A percentile compares a stretch with the other conserved stretches of the same genome.
phyloP scores from a whole-genome alignment of 2,113 vertebrate species.

The Platysteira castanea region DNA sequence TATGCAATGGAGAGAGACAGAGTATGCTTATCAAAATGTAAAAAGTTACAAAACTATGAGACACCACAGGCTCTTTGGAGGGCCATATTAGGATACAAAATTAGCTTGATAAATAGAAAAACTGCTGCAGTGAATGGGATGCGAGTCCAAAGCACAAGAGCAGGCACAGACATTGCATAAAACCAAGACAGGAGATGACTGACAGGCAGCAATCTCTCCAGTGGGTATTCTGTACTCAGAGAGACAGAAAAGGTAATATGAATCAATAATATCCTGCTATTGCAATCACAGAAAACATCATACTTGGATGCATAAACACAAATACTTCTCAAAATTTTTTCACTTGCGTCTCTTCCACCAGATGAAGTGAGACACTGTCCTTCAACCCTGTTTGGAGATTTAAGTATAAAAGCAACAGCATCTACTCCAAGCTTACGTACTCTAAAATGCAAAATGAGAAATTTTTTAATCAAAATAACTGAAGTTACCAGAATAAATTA shows the following conservation, averaged over 20 bases:
- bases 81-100: background rate
- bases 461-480: background rate
- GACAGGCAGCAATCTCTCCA: background rate
- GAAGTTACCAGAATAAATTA: background rate
- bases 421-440: background rate
- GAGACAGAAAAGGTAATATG: background rate
- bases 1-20: background rate
- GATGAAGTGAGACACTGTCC: background rate
- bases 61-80: background rate
- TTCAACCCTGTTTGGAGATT: background rate
- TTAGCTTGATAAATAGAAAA: background rate
- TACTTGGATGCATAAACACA: background rate
- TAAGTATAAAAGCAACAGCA: background rate
- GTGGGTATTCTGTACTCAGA: background rate
- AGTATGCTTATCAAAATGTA: background rate
- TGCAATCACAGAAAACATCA: background rate
- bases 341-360: background rate
- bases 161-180: background rate
- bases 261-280: background rate
- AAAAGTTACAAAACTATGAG: background rate
- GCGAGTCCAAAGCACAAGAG: rapidly evolving
- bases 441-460: background rate
- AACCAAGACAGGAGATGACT: background rate
- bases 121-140: background rate
- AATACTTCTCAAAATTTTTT: slow-evolving; percentile 7